A percentile compares a stretch with the other conserved stretches of the same genome.
phyloP scores from a whole-genome alignment of 2,888 invertebrate genomes.

The Oxycera nigricornis region DNA sequence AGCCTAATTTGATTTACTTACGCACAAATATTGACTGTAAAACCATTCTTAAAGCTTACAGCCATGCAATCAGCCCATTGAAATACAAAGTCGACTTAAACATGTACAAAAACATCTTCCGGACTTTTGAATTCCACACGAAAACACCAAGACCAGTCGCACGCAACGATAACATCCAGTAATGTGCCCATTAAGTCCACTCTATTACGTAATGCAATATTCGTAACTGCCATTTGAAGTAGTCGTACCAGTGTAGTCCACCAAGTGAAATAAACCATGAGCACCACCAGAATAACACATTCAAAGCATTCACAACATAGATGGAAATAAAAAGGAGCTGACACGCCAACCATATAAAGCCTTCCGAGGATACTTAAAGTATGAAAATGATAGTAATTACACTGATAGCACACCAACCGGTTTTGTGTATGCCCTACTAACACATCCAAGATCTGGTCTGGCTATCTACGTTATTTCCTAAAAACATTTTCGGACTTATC shows the following conservation, averaged over 20 bases:
- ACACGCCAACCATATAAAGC: neutral
- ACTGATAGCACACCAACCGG: neutral
- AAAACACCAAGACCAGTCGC: neutral
- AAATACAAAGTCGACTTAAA: too few relatives aligned
- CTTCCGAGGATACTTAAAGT: neutral
- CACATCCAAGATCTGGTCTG: neutral
- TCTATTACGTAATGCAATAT: neutral
- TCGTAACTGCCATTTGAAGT: neutral
- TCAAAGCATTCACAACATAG: neutral
- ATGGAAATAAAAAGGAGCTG: neutral
- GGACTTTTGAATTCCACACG: too few relatives aligned
- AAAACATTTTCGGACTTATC: neutral
- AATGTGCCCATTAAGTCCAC: neutral
- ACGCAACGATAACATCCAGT: neutral
- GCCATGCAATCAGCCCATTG: too few relatives aligned
- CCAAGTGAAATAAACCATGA: neutral
- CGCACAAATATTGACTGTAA: too few relatives aligned
- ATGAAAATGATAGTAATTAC: constrained; percentile 14
- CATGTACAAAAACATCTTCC: too few relatives aligned
- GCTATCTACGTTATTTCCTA: neutral
- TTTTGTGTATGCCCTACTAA: neutral
- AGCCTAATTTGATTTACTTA: too few relatives aligned
- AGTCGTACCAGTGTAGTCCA: neutral
- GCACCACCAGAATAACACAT: neutral
- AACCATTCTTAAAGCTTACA: too few relatives aligned